These are phyloP conservation scores for Pheosia tremula DNA, from an alignment of 2,888 invertebrate species.

Conservation along the genomic window DNA sequence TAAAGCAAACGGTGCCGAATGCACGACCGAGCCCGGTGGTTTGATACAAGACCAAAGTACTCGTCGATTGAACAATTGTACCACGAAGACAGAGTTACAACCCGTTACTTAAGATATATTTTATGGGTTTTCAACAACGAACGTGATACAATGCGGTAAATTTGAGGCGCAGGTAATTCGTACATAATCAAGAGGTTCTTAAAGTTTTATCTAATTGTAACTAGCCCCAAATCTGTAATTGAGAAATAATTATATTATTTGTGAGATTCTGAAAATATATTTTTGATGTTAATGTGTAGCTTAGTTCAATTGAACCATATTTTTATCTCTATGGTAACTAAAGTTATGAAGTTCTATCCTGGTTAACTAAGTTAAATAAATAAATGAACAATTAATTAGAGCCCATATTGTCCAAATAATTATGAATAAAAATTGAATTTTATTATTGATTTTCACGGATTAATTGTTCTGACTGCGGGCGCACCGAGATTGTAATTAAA, in stretches of 20 bases:
- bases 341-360: background rate
- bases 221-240: no score
- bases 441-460: constrained; percentile 24
- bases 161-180: background rate
- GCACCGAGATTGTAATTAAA: constrained; percentile 68
- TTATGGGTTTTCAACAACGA: background rate
- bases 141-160: no score
- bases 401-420: background rate
- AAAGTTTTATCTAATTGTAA: no score
- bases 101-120: constrained; percentile 6
- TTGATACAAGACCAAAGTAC: constrained; percentile 21
- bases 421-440: no score
- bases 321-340: background rate
- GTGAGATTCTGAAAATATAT: no score
- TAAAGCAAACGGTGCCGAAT: constrained; percentile 54
- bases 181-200: background rate
- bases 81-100: constrained; percentile 40
- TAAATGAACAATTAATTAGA: background rate
- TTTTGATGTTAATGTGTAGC: no score
- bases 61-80: constrained; percentile 22
- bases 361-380: background rate
- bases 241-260: no score
- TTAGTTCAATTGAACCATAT: background rate
- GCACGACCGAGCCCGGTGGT: constrained; percentile 37
- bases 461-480: constrained; percentile 58